Percentiles rank a stretch among this genome's conserved stretches.
phyloP scores from a whole-genome alignment of 2,888 invertebrate species.

The Drosophila pseudotakahashii region DNA sequence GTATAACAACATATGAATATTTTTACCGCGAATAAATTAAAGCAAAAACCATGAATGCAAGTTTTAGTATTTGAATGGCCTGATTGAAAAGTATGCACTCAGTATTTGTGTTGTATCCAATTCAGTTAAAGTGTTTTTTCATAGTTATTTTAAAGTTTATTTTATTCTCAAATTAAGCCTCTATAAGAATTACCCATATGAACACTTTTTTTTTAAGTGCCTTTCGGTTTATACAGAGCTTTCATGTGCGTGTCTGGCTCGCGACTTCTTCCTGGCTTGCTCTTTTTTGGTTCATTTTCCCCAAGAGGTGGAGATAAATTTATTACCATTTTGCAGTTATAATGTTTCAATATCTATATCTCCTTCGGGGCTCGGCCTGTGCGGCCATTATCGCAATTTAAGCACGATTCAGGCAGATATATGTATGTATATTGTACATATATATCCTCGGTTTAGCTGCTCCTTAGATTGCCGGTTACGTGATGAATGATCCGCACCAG shows the following conservation, averaged over 20 bases:
- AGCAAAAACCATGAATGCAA: background rate
- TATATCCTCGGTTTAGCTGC: constrained; percentile 10
- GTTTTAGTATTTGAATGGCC: background rate
- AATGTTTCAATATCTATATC: constrained; percentile 80
- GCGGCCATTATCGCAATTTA: constrained; percentile 77
- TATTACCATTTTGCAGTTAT: constrained; percentile 79
- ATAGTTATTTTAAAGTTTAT: too few species aligned
- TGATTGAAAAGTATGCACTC: too few species aligned
- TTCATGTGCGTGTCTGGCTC: constrained; percentile 43
- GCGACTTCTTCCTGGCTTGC: constrained; percentile 22
- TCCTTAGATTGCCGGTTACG: constrained; percentile 42
- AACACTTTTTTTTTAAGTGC: constrained; percentile 23
- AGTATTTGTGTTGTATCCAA: background rate
- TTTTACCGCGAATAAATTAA: background rate
- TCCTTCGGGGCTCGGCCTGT: constrained; percentile 32
- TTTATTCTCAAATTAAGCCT: too few species aligned
- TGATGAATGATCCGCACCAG: constrained; percentile 54
- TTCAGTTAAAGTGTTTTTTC: too few species aligned
- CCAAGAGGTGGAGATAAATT: constrained; percentile 64
- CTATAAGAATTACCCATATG: too few species aligned
- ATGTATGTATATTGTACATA: background rate
- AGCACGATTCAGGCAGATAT: constrained; percentile 62
- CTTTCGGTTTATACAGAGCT: background rate
- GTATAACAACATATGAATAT: too few species aligned
- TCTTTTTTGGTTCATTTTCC: constrained; percentile 21